Evolutionary conservation across 2,888 invertebrate species (phyloP).

Genomic region (Acrocyrtus sp.): DNA sequence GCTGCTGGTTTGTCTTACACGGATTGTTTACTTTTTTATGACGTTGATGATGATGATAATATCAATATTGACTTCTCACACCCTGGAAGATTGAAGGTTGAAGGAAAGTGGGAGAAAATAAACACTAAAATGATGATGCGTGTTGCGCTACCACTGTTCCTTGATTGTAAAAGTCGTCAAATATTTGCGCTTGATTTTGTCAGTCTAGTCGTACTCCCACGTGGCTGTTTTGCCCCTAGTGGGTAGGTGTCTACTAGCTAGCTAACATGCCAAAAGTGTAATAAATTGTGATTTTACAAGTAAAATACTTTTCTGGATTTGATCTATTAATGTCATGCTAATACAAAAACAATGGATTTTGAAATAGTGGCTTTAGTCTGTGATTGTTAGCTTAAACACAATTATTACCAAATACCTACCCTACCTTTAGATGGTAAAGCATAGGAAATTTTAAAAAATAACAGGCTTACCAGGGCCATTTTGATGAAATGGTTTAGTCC

Average conservation of each 20-base stretch:
- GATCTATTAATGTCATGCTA: too few relatives aligned
- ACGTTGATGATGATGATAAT: neutral
- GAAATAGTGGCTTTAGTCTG: too few relatives aligned
- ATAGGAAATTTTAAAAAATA: neutral
- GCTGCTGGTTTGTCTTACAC: neutral
- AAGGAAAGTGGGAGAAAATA: neutral
- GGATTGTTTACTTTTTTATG: neutral
- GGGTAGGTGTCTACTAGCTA: neutral
- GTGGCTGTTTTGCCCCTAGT: neutral
- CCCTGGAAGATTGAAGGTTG: neutral
- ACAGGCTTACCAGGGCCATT: conserved; percentile 56
- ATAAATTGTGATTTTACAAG: neutral
- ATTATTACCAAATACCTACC: too few relatives aligned
- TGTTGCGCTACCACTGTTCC: neutral
- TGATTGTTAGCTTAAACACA: too few relatives aligned
- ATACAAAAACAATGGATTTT: too few relatives aligned
- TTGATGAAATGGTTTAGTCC: conserved; percentile 58
- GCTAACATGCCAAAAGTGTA: neutral
- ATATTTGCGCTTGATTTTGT: neutral
- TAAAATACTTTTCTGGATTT: neutral
- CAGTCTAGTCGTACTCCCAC: too few relatives aligned
- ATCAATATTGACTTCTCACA: conserved; percentile 2
- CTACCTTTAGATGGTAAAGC: too few relatives aligned
- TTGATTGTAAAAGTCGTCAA: neutral
- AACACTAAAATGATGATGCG: neutral